Base-by-base conservation (phyloP, 2,797 vertebrate species). In the Crypturellus tataupa region DNA sequence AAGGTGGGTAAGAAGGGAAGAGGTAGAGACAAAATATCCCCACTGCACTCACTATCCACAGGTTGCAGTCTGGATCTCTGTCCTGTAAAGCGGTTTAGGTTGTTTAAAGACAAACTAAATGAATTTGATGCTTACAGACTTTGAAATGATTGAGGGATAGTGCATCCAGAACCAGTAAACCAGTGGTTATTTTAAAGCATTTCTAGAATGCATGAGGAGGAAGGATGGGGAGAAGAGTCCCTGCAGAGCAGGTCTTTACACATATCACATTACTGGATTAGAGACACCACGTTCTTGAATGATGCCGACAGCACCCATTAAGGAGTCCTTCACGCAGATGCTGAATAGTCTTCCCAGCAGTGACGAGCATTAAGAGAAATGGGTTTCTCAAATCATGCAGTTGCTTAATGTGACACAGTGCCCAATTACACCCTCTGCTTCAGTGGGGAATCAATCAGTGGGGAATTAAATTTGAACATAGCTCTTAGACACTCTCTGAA, bases 401-500 rank as follows among this genome's bases (percentile, higher is more conserved):
- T 7, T 67, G 79, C 24, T 83, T 71, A 67, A 44, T 0, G 3
- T 33, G 64, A 70, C 17, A 58, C 1, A 56, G n/a, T 2, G 10
- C 27, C 33, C 62, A 82, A 62, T 62, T 8, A 78, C 19, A 78
- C 24, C 12, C 73, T 55, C 46, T 82, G 53, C 39, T 83, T 65
- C 39, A 46, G 33, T 17, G n/a, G n/a, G n/a, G n/a, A n/a, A 56
- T 76, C 84, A 39, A 8, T 12, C 53, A 42, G 42, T 0, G 0
- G 9, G 58, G 81, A 56, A 19, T 20, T 72, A 69, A 87, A 71
- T 49, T 4, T 3, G 70, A 89, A 75, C 47, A 40, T n/a, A 75
- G 58, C 31, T 87, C 65, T 58, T 71, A 69, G 29, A 49, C 13
- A 42, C 0, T 0, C 9, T n/a, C 29, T 24, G 23, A 75, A 18